Percentiles rank a stretch among this genome's conserved stretches.
phyloP scores from a whole-genome alignment of 2,113 vertebrate genomes.

The Megaceryle torquata region DNA sequence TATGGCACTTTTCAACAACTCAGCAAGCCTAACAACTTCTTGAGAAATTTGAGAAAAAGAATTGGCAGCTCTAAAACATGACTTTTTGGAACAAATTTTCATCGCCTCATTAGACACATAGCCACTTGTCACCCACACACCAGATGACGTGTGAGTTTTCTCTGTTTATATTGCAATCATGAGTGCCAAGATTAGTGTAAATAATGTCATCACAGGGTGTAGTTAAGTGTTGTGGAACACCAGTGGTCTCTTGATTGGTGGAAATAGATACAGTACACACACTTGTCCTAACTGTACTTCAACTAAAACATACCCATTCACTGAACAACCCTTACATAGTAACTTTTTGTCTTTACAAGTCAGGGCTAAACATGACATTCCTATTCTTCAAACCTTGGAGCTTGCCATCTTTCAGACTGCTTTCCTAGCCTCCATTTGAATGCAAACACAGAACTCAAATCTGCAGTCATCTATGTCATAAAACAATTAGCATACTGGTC shows the following conservation, averaged over 20 bases:
- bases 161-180: background rate
- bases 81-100: slow-evolving; percentile 8
- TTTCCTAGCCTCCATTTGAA: background rate
- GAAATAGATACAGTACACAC: background rate
- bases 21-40: background rate
- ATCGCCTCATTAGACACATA: background rate
- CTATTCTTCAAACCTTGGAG: background rate
- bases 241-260: background rate
- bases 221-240: background rate
- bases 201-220: background rate
- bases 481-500: background rate
- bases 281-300: background rate
- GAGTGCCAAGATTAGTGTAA: background rate
- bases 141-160: background rate
- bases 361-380: background rate
- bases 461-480: background rate
- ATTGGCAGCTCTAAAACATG: background rate
- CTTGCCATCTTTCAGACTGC: background rate
- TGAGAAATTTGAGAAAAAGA: background rate
- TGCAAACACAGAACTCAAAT: background rate
- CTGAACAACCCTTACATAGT: background rate
- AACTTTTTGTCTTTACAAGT: background rate
- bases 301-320: background rate
- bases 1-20: background rate
- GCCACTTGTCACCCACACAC: slow-evolving; percentile 32